phyloP scores from a whole-genome alignment of 2,888 invertebrate species.

The Apodemia mormo region DNA sequence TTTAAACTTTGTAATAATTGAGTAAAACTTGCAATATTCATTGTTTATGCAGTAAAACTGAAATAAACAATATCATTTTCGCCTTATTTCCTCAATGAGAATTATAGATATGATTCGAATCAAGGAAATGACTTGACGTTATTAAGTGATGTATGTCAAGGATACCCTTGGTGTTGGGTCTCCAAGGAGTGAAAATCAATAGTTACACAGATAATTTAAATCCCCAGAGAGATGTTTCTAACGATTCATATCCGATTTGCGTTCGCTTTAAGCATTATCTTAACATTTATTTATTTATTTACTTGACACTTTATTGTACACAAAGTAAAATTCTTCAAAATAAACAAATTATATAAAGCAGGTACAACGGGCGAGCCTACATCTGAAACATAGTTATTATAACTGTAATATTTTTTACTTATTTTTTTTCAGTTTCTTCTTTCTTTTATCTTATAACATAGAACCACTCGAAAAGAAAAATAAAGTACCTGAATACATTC shows the following conservation, averaged over 20 bases:
- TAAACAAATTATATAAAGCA: too few relatives aligned
- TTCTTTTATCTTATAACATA: too few relatives aligned
- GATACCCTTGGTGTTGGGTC: conserved; percentile 3
- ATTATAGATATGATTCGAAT: not conserved
- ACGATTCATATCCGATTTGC: conserved; percentile 7
- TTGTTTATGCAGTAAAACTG: not conserved
- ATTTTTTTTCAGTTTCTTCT: too few relatives aligned
- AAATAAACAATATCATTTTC: not conserved
- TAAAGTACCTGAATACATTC: too few relatives aligned
- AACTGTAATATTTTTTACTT: too few relatives aligned
- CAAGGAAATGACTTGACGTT: conserved; percentile 11
- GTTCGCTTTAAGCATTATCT: not conserved
- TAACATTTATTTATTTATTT: not conserved
- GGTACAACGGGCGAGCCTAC: too few relatives aligned
- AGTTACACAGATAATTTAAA: conserved; percentile 12
- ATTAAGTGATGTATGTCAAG: conserved; percentile 3
- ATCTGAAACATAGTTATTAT: too few relatives aligned
- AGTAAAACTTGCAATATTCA: too few relatives aligned
- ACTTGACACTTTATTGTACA: too few relatives aligned
- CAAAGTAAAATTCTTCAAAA: too few relatives aligned
- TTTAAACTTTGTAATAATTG: too few relatives aligned
- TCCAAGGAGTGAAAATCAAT: conserved; percentile 7
- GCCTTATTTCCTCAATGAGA: not conserved
- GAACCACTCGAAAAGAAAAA: too few relatives aligned
- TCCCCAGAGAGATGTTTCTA: not conserved